Evolutionary conservation across 2,888 invertebrate genomes (phyloP), one percentile per base, ranked within the genome.

Genomic region (Leptopilina myrica): DNA sequence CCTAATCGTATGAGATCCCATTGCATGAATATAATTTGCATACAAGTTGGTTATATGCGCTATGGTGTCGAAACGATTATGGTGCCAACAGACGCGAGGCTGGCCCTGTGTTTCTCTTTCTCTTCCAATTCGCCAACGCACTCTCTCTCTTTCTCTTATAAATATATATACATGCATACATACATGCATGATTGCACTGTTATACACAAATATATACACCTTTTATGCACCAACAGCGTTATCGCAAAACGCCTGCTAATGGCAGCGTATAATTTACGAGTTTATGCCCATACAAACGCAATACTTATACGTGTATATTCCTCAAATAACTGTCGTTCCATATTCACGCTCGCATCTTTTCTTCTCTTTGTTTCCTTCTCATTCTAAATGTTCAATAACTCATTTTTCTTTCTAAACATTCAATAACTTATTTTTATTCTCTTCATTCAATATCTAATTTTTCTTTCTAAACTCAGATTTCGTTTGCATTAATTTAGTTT

Each of bases 11-110:
- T 88, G 90, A 89, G 88, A 88, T 89, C 88, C 90, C 89, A 89
- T 90, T 91, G 91, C 91, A 91, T 91, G 91, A 90, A 91, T 91
- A 91, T 91, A 90, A 91, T 91, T 91, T 91, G 90, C 91, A 91
- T 91, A 91, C 91, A 91, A 91, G 90, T 91, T 90, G 89, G 89
- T 89, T 89, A 89, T 90, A 90, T 85, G 89, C 67, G 78, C 80
- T 84, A 81, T 83, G 62, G 62, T 59, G 66, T 87, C 85, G 85
- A 80, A 91, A 91, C 90, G 91, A 91, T 91, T 91, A 91, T 90
- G 89, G 90, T 88, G 88, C 90, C 90, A 91, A 91, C 91, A 91
- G 91, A 89, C 88, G 88, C 86, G 82, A 83, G 83, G 77, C 83
- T 85, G 82, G 85, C 84, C 80, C 83, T 83, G 84, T 82, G 84